Percentiles rank a stretch among this genome's conserved stretches.
These are phyloP conservation scores for Tinamus guttatus DNA, from an alignment of 2,113 vertebrate species.

Conservation along the genomic window DNA sequence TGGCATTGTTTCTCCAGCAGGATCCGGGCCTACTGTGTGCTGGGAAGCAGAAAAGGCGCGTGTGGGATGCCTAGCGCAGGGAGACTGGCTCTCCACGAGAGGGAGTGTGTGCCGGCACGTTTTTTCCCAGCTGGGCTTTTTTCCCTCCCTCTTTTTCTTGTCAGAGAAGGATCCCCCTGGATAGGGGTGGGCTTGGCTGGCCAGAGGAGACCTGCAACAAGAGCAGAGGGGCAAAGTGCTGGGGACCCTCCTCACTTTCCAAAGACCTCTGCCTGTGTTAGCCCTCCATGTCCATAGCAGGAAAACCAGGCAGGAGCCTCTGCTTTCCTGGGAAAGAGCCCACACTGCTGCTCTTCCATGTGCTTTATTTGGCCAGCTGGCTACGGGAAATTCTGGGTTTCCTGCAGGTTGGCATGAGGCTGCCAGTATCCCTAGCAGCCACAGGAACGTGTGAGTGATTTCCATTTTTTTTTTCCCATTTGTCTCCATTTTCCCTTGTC, in stretches of 20 bases:
- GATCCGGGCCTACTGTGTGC: no score
- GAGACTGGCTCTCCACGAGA: slow-evolving; percentile 15
- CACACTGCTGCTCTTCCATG: rapidly evolving
- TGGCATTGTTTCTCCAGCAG: no score
- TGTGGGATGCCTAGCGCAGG: neutral
- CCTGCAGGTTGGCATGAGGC: neutral
- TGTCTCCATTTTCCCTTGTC: no score
- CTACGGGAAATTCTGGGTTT: neutral
- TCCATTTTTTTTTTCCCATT: neutral
- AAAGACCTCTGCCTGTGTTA: neutral
- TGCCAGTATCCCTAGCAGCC: no score
- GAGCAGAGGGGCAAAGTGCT: neutral
- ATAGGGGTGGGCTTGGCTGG: no score
- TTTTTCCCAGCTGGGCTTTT: neutral
- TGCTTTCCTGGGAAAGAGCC: neutral
- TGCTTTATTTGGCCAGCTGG: rapidly evolving
- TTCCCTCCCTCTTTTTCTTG: neutral
- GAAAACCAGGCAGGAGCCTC: neutral
- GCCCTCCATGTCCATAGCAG: rapidly evolving
- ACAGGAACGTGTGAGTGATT: neutral
- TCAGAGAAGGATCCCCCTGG: no score
- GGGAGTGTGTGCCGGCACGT: slow-evolving; percentile 21
- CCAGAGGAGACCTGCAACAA: no score
- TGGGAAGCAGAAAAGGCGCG: no score
- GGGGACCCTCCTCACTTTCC: no score